Evolutionary conservation across 2,797 vertebrate genomes (phyloP).

Genomic region (Caiman crocodilus): DNA sequence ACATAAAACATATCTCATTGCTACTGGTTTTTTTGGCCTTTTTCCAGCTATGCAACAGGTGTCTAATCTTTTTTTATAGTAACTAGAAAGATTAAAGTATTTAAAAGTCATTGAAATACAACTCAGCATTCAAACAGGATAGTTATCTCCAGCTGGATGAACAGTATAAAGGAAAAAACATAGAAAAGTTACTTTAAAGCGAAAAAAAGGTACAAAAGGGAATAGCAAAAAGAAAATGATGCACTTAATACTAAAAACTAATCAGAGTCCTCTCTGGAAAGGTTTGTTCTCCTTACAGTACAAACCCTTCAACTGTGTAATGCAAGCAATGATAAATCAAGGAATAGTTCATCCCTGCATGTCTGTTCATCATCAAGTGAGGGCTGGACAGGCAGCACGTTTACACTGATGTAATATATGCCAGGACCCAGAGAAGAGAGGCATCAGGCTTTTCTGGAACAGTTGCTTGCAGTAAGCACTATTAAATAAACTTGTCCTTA

Average conservation of each 20-base stretch:
- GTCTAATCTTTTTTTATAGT: neutral
- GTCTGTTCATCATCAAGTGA: neutral
- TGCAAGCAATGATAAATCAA: neutral
- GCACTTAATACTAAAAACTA: too few species aligned
- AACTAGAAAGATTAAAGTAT: neutral
- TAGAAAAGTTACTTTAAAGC: neutral
- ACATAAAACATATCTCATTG: neutral
- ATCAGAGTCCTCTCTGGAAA: neutral
- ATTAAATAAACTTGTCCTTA: too few species aligned
- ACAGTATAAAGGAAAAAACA: neutral
- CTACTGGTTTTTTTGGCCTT: neutral
- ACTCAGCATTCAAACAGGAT: neutral
- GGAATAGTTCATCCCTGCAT: rapidly evolving
- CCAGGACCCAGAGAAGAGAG: too few species aligned
- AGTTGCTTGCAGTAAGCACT: too few species aligned
- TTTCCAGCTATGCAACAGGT: neutral
- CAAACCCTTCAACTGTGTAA: neutral
- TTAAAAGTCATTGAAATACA: neutral
- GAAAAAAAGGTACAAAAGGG: neutral
- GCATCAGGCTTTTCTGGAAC: too few species aligned
- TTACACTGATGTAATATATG: too few species aligned
- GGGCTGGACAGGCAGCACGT: too few species aligned
- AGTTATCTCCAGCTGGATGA: neutral
- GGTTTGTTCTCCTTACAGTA: neutral
- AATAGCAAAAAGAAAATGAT: too few species aligned